phyloP scores from a whole-genome alignment of 2,113 vertebrate species.

The Siniperca chuatsi region DNA sequence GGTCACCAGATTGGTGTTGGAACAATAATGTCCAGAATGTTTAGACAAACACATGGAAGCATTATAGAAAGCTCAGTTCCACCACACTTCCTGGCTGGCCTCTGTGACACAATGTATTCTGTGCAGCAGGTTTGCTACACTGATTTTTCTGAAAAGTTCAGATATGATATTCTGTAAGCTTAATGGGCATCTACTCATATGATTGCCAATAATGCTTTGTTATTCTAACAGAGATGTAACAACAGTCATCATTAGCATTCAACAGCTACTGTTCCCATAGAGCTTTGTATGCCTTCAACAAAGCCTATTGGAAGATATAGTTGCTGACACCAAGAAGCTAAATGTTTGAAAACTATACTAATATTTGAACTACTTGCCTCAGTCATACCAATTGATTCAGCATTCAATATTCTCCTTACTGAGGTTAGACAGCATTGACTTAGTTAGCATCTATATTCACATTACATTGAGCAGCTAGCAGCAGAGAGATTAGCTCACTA shows the following conservation, averaged over 20 bases:
- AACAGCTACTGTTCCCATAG: background rate
- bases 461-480: background rate
- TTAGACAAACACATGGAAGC: conserved; percentile 1
- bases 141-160: background rate
- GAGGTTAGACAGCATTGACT: background rate
- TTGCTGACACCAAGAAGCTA: background rate
- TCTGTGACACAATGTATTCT: background rate
- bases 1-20: background rate
- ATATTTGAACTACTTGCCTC: background rate
- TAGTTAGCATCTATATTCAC: background rate
- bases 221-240: background rate
- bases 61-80: background rate
- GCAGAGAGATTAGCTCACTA: background rate
- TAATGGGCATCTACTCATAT: too few species aligned
- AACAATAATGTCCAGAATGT: conserved; percentile 8
- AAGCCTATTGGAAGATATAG: background rate
- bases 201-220: background rate
- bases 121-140: background rate
- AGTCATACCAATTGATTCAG: background rate
- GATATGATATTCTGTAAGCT: background rate
- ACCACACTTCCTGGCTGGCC: background rate
- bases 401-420: background rate
- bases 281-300: background rate
- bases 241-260: background rate
- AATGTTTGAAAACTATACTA: background rate